Conservation (phyloP, 37 sponge, comb jelly and placozoan genomes). For the Ianthella basta region DNA sequence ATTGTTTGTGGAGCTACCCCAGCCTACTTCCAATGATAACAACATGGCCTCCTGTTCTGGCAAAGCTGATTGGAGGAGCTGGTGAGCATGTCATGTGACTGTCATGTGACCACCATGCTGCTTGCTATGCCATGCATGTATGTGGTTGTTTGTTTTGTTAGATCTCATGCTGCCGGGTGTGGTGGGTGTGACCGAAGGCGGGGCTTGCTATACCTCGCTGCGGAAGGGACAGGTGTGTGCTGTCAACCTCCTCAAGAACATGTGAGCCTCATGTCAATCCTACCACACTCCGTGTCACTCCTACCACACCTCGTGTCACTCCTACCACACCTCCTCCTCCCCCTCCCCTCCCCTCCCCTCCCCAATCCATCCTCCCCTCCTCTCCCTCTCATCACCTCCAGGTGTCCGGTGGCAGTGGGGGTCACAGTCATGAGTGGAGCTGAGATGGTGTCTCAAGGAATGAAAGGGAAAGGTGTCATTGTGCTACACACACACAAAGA, state of each 20-base stretch:
- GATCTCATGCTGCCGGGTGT: constrained; percentile 63
- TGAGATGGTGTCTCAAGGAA: constrained; percentile 36
- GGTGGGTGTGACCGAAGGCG: constrained; percentile 15
- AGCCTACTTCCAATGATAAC: constrained; percentile 15
- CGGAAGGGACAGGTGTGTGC: constrained; percentile 16
- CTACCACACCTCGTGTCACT: no score
- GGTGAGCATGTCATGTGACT: constrained; percentile 23
- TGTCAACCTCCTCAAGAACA: neutral
- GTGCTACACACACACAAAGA: constrained; percentile 57
- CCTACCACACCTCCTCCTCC: no score
- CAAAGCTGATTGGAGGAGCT: constrained; percentile 48
- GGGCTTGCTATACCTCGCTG: neutral
- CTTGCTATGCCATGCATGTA: neutral
- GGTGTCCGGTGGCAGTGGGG: constrained; percentile 47
- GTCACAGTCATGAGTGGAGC: constrained; percentile 47
- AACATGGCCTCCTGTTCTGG: constrained; percentile 30
- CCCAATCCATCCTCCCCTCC: no score
- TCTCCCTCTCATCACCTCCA: neutral
- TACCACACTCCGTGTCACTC: no score
- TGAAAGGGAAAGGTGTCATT: constrained; percentile 57
- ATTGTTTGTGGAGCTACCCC: constrained; percentile 40
- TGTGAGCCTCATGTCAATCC: neutral
- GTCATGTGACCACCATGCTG: neutral
- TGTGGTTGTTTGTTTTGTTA: neutral
- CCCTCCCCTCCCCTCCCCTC: no score